Evolutionary conservation across 37 sponge, comb jelly and placozoan genomes (phyloP).

Genomic region (Beroe ovata): DNA sequence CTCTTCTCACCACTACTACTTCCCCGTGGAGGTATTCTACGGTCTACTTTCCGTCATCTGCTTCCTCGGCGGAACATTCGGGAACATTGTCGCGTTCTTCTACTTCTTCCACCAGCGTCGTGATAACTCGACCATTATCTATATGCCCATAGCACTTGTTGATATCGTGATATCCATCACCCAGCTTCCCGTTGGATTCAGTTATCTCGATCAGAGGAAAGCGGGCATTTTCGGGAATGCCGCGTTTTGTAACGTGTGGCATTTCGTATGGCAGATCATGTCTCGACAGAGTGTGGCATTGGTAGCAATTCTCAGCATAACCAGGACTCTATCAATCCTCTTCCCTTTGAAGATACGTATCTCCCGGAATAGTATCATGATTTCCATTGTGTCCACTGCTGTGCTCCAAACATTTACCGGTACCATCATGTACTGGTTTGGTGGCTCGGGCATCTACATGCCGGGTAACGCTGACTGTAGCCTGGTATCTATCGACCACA

Average conservation of each 20-base stretch:
- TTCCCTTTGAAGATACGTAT: conserved; percentile 35
- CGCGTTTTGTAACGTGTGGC: conserved; percentile 56
- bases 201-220: conserved; percentile 14
- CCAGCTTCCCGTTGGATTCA: conserved; percentile 48
- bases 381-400: neutral
- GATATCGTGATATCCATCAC: conserved; percentile 11
- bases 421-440: conserved; percentile 61
- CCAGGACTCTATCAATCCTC: conserved; percentile 43
- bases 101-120: conserved; percentile 52
- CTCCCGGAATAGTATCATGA: neutral
- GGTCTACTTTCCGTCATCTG: conserved; percentile 27
- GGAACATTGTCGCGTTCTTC: conserved; percentile 36
- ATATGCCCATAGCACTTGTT: conserved; percentile 36
- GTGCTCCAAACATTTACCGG: conserved; percentile 36
- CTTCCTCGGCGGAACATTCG: conserved; percentile 39
- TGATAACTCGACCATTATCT: conserved; percentile 59
- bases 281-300: conserved; percentile 48
- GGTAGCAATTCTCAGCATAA: conserved; percentile 44
- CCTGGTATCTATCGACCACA: neutral
- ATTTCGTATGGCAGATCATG: conserved; percentile 59
- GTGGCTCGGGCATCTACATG: conserved; percentile 8
- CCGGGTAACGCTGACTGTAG: conserved; percentile 35
- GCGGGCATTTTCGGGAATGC: conserved; percentile 6
- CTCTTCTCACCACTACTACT: neutral
- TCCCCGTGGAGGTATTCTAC: conserved; percentile 24